Conservation (phyloP, 2,888 invertebrate species). For the Anoplius nigerrimus region DNA sequence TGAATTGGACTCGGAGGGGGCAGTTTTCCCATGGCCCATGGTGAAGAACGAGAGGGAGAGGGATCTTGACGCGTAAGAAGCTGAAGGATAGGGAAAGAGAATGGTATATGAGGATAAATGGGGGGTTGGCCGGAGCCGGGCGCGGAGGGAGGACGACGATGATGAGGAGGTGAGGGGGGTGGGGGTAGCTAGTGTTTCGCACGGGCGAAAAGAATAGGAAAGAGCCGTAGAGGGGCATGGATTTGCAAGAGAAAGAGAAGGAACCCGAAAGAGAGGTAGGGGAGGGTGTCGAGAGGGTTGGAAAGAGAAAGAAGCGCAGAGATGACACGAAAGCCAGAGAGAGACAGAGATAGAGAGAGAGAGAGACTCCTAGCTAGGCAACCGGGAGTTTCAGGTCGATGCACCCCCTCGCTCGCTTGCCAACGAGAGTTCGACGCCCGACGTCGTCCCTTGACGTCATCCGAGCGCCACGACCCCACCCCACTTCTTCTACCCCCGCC, state of each 20-base stretch:
- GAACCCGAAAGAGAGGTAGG: not conserved
- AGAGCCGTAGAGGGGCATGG: slow-evolving; percentile 19
- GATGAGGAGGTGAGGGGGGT: not conserved
- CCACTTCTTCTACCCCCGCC: slow-evolving; percentile 14
- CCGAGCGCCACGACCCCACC: slow-evolving; percentile 50
- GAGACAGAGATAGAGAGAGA: slow-evolving; percentile 28
- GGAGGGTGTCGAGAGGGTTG: not conserved
- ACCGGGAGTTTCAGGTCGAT: slow-evolving; percentile 71
- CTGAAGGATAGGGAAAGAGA: not conserved
- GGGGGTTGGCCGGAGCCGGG: too few species aligned
- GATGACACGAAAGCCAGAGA: slow-evolving; percentile 33
- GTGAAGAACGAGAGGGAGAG: too few species aligned
- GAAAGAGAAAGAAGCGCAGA: slow-evolving; percentile 10
- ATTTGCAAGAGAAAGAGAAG: slow-evolving; percentile 14
- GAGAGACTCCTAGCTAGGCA: slow-evolving; percentile 61
- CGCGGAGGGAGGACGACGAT: not conserved
- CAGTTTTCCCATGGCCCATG: too few species aligned
- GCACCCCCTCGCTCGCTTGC: slow-evolving; percentile 61
- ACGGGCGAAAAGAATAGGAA: slow-evolving; percentile 4
- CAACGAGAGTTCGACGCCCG: slow-evolving; percentile 68
- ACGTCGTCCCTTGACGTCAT: slow-evolving; percentile 70
- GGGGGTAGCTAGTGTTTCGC: too few species aligned
- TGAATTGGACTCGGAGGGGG: not conserved
- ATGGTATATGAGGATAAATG: too few species aligned
- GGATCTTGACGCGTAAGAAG: too few species aligned